phyloP scores from a whole-genome alignment of 2,797 vertebrate species.

The Hylomyscus alleni region DNA sequence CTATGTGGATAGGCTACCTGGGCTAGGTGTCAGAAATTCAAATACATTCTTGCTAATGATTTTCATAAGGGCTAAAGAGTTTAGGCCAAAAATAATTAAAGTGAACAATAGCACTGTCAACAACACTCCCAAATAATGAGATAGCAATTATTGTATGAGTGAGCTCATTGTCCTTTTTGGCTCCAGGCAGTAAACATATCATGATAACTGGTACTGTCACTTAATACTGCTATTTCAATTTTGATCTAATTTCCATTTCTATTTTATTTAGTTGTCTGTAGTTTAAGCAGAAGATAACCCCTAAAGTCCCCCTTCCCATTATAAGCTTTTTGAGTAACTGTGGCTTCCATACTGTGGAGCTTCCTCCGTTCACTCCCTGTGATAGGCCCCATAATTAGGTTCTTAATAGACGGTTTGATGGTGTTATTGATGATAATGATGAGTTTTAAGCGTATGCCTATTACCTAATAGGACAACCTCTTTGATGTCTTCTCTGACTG shows the following conservation, averaged over 20 bases:
- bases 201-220: neutral
- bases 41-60: slow-evolving; percentile 72
- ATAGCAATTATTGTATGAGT: slow-evolving; percentile 56
- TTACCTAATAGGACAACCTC: slow-evolving; percentile 1
- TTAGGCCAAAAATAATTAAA: slow-evolving; percentile 79
- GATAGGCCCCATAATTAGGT: neutral
- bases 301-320: neutral
- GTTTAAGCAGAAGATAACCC: neutral
- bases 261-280: slow-evolving; percentile 34
- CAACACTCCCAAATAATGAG: slow-evolving; percentile 69
- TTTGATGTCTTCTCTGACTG: neutral
- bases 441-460: neutral
- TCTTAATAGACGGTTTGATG: slow-evolving; percentile 46
- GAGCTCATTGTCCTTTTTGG: slow-evolving; percentile 53
- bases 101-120: slow-evolving; percentile 68
- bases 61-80: slow-evolving; percentile 74
- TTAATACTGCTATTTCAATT: slow-evolving; percentile 9
- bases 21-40: slow-evolving; percentile 64
- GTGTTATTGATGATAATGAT: slow-evolving; percentile 5
- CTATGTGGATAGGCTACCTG: slow-evolving; percentile 59
- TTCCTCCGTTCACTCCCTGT: slow-evolving; percentile 30
- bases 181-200: neutral
- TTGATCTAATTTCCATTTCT: slow-evolving; percentile 17
- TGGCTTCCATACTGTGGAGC: neutral
- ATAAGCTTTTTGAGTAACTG: neutral